phyloP scores from a whole-genome alignment of 2,888 invertebrate genomes.

The Diaperis boleti region DNA sequence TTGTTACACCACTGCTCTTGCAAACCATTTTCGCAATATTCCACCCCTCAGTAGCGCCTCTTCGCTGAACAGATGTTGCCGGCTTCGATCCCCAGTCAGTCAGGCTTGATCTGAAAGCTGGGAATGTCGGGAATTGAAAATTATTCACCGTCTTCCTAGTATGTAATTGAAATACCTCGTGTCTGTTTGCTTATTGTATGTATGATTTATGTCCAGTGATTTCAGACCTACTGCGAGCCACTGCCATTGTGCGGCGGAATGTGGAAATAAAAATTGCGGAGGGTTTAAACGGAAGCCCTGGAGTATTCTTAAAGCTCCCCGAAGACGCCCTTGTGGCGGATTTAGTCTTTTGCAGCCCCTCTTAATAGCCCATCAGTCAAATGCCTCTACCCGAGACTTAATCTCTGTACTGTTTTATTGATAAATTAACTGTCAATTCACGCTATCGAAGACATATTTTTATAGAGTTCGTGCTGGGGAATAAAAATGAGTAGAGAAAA shows the following conservation, averaged over 20 bases:
- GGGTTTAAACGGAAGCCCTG: slow-evolving; percentile 27
- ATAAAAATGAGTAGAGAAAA: not conserved
- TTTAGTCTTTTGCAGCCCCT: slow-evolving; percentile 52
- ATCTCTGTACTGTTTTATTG: slow-evolving; percentile 50
- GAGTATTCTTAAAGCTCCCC: slow-evolving; percentile 45
- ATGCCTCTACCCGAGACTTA: slow-evolving; percentile 49
- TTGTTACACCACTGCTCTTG: slow-evolving; percentile 18
- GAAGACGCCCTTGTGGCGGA: slow-evolving; percentile 49
- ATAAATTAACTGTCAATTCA: slow-evolving; percentile 44
- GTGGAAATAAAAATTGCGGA: slow-evolving; percentile 21
- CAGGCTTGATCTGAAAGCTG: slow-evolving; percentile 46
- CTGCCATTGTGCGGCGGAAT: slow-evolving; percentile 13
- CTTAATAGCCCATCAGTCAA: slow-evolving; percentile 55
- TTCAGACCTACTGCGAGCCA: slow-evolving; percentile 1
- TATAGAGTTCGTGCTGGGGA: not conserved
- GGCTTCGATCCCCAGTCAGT: slow-evolving; percentile 46
- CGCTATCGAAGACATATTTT: not conserved
- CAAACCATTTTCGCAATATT: slow-evolving; percentile 45
- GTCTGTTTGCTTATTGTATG: slow-evolving; percentile 58
- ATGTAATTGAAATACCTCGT: slow-evolving; percentile 62
- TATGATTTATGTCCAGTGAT: slow-evolving; percentile 50
- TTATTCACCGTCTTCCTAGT: slow-evolving; percentile 59
- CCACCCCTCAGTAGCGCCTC: slow-evolving; percentile 51
- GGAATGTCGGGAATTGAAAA: slow-evolving; percentile 58
- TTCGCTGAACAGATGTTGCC: slow-evolving; percentile 59